phyloP scores from a whole-genome alignment of 2,797 vertebrate genomes.

The Scolopax bukidnonensis region DNA sequence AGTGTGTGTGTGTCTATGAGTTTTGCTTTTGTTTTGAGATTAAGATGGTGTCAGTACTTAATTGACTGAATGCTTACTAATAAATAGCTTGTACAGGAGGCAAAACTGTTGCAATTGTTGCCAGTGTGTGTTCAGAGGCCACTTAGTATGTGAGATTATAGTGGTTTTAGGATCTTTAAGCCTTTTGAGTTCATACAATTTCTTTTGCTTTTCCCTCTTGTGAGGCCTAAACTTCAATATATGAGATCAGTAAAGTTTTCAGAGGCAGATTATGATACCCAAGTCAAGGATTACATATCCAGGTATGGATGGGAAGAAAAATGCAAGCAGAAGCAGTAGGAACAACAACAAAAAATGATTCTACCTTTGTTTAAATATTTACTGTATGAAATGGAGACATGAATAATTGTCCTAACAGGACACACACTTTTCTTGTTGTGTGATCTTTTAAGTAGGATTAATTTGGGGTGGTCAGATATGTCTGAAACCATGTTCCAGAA shows the following conservation, averaged over 20 bases:
- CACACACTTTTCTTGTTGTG: not conserved
- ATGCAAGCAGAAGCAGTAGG: not conserved
- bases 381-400: not conserved
- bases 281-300: not conserved
- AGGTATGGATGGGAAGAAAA: not conserved
- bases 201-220: constrained; percentile 14
- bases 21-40: not conserved
- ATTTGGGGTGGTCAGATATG: not conserved
- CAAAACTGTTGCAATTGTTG: not conserved
- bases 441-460: not conserved
- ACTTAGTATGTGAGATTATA: not conserved
- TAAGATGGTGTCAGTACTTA: not conserved
- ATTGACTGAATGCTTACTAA: not conserved
- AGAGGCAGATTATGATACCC: not conserved
- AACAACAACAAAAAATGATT: not conserved
- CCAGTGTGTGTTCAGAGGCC: not conserved
- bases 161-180: not conserved
- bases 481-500: not conserved
- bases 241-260: not conserved
- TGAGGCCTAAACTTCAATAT: not conserved
- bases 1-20: not conserved
- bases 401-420: not conserved
- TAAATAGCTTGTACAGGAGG: not conserved
- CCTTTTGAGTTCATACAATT: not conserved
- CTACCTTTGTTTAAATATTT: not conserved